These are phyloP conservation scores for Pyxicephalus adspersus DNA, from an alignment of 2,113 vertebrate genomes.

Conservation along the genomic window DNA sequence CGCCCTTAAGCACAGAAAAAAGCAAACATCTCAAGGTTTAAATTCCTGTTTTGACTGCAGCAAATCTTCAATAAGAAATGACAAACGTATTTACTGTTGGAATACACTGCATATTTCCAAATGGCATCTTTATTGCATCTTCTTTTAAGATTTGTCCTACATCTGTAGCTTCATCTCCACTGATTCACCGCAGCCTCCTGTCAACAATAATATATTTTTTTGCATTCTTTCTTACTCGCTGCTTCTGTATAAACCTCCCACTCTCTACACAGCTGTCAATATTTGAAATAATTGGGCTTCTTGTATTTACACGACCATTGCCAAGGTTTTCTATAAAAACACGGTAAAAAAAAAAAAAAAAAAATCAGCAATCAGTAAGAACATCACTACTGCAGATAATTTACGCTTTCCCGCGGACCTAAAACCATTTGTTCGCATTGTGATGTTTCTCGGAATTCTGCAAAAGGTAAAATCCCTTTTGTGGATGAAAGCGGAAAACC, in stretches of 20 bases:
- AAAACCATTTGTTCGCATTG: no score
- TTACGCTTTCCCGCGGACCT: not conserved
- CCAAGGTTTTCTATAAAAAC: not conserved
- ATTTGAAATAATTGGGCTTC: not conserved
- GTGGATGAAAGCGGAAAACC: no score
- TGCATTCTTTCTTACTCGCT: not conserved
- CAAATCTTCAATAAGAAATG: no score
- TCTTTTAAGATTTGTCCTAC: not conserved
- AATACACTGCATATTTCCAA: no score
- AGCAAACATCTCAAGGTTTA: no score
- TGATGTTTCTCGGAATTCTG: no score
- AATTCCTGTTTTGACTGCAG: no score
- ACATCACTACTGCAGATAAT: not conserved
- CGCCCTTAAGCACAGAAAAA: no score
- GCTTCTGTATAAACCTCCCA: not conserved
- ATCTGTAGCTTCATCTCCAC: not conserved
- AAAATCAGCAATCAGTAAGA: not conserved
- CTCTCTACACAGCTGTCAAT: not conserved
- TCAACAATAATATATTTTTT: not conserved
- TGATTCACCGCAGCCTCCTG: not conserved
- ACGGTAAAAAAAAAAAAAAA: not conserved
- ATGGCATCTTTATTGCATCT: no score
- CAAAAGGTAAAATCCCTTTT: no score
- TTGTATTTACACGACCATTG: not conserved
- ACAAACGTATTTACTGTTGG: no score